Base-by-base conservation (phyloP, 2,888 invertebrate species). In the Brassicogethes aeneus region DNA sequence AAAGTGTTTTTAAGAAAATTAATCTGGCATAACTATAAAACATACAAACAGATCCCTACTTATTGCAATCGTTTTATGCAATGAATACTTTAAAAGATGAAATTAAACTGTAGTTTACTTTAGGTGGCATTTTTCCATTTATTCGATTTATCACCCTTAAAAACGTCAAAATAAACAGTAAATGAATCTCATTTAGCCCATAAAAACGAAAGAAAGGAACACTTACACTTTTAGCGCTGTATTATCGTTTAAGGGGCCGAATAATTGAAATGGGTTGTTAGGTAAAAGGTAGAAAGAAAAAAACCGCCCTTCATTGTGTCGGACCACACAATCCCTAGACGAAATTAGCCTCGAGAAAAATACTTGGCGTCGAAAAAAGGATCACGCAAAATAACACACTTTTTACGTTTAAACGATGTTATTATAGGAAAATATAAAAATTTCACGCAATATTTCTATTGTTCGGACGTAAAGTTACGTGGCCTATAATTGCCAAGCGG, bases 301-400 rank as follows among this genome's bases (percentile, higher is more conserved):
- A 23, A 5, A 5, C 23, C 23, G 23, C 23, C 23, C 23, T 7
- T 5, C 23, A 23, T 23, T 23, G n/a, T 23, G 33, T 34, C 17
- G 12, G 33, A 38, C 38, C 38, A 38, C 38, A 38, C 33, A 32
- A 38, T 15, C 2, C 12, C 15, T 15, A 38, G 38, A 32, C 38
- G 31, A 32, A 12, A 16, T 15, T 15, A 15, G 38, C 38, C 17
- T 16, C 2, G 8, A 32, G 33, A 16, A n/a, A 38, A 32, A 38
- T 3, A 15, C 14, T 12, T 34, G 34, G 34, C 34, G 34, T 34
- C 34, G 15, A 34, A 34, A 15, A 15, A 14, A 34, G 14, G 34
- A 10, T 32, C 12, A 34, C 15, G 3, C 34, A 15, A 7, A 34
- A 34, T 34, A 14, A 34, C 15, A 34, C 10, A 23, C n/a, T 23